Evolutionary conservation across 2,797 vertebrate species (phyloP).

Genomic region (Tenualosa ilisha): DNA sequence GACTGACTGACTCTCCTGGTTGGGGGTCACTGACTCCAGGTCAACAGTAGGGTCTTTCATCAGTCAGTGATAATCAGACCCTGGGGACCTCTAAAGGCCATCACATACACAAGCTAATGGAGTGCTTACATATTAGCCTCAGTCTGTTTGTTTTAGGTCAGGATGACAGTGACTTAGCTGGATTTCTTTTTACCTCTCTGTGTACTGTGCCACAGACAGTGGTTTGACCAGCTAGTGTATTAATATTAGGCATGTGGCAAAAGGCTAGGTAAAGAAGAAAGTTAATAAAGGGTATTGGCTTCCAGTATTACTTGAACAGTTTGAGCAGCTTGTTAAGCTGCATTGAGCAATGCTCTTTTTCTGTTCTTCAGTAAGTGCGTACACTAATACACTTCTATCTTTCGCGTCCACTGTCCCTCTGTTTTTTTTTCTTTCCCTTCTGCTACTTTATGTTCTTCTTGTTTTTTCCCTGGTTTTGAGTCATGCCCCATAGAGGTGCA

Average conservation of each 20-base stretch:
- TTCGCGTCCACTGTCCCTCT: not conserved
- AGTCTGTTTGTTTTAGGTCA: not conserved
- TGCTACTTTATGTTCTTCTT: not conserved
- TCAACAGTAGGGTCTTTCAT: not conserved
- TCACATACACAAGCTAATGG: not conserved
- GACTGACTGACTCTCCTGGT: not conserved
- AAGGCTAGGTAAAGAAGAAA: not conserved
- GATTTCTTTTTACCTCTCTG: not conserved
- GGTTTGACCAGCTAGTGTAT: not conserved
- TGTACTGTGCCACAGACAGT: not conserved
- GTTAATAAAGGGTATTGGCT: not conserved
- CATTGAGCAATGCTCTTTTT: not conserved
- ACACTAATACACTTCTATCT: not conserved
- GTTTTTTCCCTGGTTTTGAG: not conserved
- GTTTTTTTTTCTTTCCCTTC: not conserved
- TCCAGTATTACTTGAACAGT: not conserved
- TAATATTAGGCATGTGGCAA: not conserved
- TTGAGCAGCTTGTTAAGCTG: not conserved
- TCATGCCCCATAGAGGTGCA: slow-evolving; percentile 4
- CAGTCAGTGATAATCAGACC: not conserved
- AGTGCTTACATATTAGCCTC: not conserved
- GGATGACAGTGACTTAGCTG: not conserved
- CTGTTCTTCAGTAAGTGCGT: not conserved
- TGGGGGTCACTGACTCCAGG: not conserved
- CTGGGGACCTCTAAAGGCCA: not conserved